Conservation (phyloP, 2,797 vertebrate species). For the Anisognathus igniventris region DNA sequence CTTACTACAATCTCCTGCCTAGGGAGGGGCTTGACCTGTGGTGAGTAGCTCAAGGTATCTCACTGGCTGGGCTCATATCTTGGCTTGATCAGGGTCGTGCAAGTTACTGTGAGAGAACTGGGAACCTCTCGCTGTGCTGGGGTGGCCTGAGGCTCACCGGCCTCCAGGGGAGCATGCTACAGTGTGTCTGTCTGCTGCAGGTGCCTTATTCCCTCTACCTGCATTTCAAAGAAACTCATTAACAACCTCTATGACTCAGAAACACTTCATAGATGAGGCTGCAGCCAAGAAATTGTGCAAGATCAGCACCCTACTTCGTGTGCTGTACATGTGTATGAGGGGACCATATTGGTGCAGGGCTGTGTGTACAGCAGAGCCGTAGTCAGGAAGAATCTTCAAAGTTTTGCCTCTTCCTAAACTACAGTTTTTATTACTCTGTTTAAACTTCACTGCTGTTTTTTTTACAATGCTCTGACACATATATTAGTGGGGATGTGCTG, state of each 20-base stretch:
- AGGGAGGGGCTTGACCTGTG: neutral
- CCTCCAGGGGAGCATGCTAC: neutral
- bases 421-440: constrained; percentile 54
- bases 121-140: neutral
- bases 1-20: too few species aligned
- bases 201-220: neutral
- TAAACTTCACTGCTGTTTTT: constrained; percentile 56
- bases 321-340: neutral
- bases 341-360: accelerated
- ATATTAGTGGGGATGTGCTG: constrained; percentile 38
- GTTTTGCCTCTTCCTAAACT: constrained; percentile 48
- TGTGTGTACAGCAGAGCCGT: neutral
- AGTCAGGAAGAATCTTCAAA: constrained; percentile 17
- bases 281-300: neutral
- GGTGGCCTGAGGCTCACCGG: neutral
- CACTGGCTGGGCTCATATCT: neutral
- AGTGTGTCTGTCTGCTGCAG: neutral
- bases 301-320: neutral
- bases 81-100: accelerated
- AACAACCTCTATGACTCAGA: neutral
- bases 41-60: neutral
- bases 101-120: neutral
- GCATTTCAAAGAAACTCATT: neutral
- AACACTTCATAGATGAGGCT: neutral
- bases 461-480: constrained; percentile 47